Evolutionary conservation across 2,113 vertebrate genomes (phyloP).

Genomic region (Lepus timidus): DNA sequence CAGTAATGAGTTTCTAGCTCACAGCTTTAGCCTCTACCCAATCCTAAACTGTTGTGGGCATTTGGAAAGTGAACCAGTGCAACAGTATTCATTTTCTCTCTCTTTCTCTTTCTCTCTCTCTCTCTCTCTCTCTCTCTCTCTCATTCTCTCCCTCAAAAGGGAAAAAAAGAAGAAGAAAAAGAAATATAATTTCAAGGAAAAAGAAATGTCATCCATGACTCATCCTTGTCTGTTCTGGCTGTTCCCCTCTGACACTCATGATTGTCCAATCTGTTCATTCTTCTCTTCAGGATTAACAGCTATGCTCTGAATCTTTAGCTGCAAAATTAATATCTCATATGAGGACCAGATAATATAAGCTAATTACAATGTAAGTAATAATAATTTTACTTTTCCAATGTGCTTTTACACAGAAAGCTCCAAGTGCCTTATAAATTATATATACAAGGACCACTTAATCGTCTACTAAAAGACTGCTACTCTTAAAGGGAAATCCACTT

Average conservation of each 20-base stretch:
- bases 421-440: conserved; percentile 80
- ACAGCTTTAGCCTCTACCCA: too few species aligned
- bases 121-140: too few species aligned
- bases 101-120: too few species aligned
- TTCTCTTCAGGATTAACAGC: conserved; percentile 15
- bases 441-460: conserved; percentile 74
- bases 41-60: too few species aligned
- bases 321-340: conserved; percentile 40
- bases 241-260: background rate
- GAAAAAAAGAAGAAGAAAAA: too few species aligned
- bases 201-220: background rate
- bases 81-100: too few species aligned
- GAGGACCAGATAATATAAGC: conserved; percentile 25
- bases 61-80: too few species aligned
- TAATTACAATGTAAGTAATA: conserved; percentile 69
- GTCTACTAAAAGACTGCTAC: conserved; percentile 74
- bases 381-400: conserved; percentile 74
- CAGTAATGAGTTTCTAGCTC: background rate
- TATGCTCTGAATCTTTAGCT: conserved; percentile 39
- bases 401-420: conserved; percentile 73
- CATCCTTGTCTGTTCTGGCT: background rate
- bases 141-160: too few species aligned
- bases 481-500: conserved; percentile 71
- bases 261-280: background rate
- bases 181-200: background rate